Conservation (phyloP, 1,140 invertebrate genomes). For the Aphidius gifuensis region DNA sequence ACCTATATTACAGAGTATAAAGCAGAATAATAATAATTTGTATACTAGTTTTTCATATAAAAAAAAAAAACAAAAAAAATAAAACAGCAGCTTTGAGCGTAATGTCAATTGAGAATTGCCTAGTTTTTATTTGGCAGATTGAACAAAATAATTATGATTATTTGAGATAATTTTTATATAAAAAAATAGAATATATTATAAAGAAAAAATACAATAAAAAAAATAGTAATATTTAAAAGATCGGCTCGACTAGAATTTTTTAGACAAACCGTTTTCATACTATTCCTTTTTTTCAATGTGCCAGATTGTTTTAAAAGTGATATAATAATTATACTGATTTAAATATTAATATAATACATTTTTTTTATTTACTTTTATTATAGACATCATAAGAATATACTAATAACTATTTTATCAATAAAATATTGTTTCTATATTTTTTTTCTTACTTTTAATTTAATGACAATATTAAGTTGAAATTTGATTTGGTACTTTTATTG, state of each 20-base stretch:
- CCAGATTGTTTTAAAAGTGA: conserved; percentile 1
- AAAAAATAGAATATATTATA: not conserved
- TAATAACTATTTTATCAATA: not conserved
- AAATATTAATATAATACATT: not conserved
- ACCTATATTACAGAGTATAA: conserved; percentile 2
- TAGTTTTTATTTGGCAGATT: conserved; percentile 7
- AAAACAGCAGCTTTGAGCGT: not conserved
- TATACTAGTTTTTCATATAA: conserved; percentile 8
- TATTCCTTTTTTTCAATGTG: conserved; percentile 1
- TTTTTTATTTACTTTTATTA: not conserved
- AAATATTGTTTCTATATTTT: not conserved
- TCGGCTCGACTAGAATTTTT: too few species aligned
- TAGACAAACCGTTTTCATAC: not conserved
- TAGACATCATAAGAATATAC: not conserved
- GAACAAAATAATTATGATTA: not conserved
- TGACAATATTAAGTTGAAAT: too few species aligned
- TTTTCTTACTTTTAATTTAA: not conserved
- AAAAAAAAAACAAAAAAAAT: conserved; percentile 1
- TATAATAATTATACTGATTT: not conserved
- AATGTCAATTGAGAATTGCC: conserved; percentile 9
- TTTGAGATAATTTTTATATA: not conserved
- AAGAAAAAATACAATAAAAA: not conserved
- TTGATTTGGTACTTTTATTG: too few species aligned
- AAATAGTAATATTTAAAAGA: conserved; percentile 1
- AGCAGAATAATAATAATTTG: conserved; percentile 22